phyloP scores from a whole-genome alignment of 2,888 invertebrate genomes.

The Polydesmus complanatus region DNA sequence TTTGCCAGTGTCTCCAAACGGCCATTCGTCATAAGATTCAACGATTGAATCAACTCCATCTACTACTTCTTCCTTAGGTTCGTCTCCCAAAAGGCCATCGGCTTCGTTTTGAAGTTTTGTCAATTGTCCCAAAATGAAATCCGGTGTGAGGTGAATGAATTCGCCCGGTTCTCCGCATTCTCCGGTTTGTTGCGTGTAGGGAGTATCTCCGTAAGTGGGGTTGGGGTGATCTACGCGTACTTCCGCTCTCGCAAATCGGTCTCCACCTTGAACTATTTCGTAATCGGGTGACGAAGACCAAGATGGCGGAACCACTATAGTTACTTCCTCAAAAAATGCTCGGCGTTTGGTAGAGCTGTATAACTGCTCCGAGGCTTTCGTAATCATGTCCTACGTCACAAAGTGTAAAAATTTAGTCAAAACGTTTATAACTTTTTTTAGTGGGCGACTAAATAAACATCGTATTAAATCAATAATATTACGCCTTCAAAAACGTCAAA shows the following conservation, averaged over 20 bases:
- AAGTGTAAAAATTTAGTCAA: too few species aligned
- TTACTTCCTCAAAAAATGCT: conserved; percentile 26
- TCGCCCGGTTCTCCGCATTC: conserved; percentile 26
- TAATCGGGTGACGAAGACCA: conserved; percentile 23
- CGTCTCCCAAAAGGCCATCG: neutral
- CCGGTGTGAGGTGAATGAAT: conserved; percentile 24
- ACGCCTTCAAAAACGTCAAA: too few species aligned
- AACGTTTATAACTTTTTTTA: too few species aligned
- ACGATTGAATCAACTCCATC: too few species aligned
- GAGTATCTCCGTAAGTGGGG: conserved; percentile 23
- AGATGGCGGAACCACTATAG: conserved; percentile 26
- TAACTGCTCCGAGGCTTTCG: conserved; percentile 24
- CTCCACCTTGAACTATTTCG: conserved; percentile 1
- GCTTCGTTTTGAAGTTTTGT: neutral
- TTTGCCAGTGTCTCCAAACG: conserved; percentile 8
- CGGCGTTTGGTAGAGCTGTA: conserved; percentile 25
- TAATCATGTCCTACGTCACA: conserved; percentile 3
- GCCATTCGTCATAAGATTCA: neutral
- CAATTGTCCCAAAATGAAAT: conserved; percentile 9
- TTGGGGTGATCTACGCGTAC: conserved; percentile 25
- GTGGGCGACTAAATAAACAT: too few species aligned
- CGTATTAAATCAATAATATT: too few species aligned
- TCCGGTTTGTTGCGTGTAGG: conserved; percentile 25
- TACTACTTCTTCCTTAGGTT: neutral
- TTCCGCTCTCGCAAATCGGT: conserved; percentile 11